Conservation (phyloP, 2,797 vertebrate species). For the Spinibarbus caldwelli region DNA sequence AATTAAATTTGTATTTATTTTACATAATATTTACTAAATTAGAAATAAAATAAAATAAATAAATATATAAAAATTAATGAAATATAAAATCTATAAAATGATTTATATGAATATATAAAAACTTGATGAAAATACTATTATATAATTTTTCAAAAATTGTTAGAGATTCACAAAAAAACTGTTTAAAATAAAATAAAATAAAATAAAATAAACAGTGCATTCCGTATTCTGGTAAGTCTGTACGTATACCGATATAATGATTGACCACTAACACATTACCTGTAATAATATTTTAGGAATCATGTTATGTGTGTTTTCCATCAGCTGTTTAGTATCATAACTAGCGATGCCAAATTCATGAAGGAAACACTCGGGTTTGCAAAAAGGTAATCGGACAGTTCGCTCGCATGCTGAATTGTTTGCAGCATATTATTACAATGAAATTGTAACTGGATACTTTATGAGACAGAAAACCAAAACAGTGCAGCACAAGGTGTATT, state of each 20-base stretch:
- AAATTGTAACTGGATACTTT: neutral
- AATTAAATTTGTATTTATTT: too few species aligned
- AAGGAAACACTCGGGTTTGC: neutral
- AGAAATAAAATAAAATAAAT: too few species aligned
- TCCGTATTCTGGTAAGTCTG: neutral
- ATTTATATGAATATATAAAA: too few species aligned
- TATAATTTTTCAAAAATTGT: too few species aligned
- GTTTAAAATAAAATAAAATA: too few species aligned
- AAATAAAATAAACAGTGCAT: too few species aligned
- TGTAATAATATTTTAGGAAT: neutral
- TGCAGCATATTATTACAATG: neutral
- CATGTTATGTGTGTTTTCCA: neutral
- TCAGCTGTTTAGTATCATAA: neutral
- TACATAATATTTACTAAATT: too few species aligned
- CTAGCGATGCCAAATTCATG: neutral
- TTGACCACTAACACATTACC: neutral
- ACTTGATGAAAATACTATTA: too few species aligned
- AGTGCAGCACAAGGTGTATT: neutral
- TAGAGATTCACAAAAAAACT: too few species aligned
- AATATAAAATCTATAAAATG: too few species aligned
- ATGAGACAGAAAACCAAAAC: neutral
- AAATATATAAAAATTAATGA: too few species aligned
- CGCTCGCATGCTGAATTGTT: neutral
- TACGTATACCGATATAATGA: too few species aligned
- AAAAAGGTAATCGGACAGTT: neutral